Evolutionary conservation across 2,888 invertebrate genomes (phyloP), one percentile per base, ranked within the genome.

Genomic region (Hirtodrosophila histrioides): DNA sequence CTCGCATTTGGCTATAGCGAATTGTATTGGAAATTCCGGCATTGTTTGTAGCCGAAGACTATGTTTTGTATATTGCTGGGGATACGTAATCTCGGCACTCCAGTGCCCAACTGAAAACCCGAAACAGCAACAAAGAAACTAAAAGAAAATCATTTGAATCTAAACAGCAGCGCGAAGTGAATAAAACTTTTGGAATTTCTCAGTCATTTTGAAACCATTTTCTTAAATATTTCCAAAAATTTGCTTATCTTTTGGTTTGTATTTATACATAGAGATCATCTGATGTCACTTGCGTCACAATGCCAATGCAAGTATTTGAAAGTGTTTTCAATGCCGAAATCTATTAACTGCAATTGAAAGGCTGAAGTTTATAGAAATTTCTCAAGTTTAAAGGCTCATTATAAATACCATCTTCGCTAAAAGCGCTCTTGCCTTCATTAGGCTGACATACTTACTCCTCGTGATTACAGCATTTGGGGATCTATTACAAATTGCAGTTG

Each of bases 141-240:
- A 33, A 41, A 53, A 37, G 8, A 29, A 35, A 7, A 58, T 61
- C 60, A 65, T 62, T 60, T 50, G 40, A 55, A 73, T 73, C 58
- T 65, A 54, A 77, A 67, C 58, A 64, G 49, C 55, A 35, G 41
- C 51, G 45, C 12, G 45, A 57, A 71, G 82, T 82, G 81, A 82
- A 85, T 82, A 79, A 71, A 79, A 68, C 75, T 68, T 58, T 77
- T 77, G 85, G 83, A 85, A 82, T 85, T 71, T 77, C 73, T 58
- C 74, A 17, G 37, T 58, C 39, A 56, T 58, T 53, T 46, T 51
- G 12, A 39, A 37, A 11, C 46, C 23, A 41, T 31, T 7, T 9
- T 4, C 27, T 27, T 6, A 27, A 27, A 33, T 8, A 29, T 36
- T 44, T 44, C 29, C 10, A 8, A 35, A 9, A 17, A 43, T 55